phyloP scores from a whole-genome alignment of 2,797 vertebrate genomes.

The Gymnopithys bicolor region DNA sequence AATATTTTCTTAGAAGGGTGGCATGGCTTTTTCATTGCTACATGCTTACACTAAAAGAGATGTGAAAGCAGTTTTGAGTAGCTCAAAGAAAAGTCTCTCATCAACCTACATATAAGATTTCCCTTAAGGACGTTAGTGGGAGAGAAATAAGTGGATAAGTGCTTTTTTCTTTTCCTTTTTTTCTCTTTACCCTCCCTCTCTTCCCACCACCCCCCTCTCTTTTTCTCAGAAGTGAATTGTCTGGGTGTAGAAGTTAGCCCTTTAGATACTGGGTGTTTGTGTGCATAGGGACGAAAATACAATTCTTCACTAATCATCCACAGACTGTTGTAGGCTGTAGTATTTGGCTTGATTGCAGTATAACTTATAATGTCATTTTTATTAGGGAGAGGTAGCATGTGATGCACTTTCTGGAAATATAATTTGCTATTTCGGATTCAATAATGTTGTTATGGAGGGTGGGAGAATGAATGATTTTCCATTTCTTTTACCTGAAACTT shows the following conservation, averaged over 20 bases:
- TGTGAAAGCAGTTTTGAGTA: conserved; percentile 49
- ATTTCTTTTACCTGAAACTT: conserved; percentile 17
- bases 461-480: neutral
- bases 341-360: conserved; percentile 17
- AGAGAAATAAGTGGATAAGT: conserved; percentile 32
- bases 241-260: neutral
- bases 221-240: neutral
- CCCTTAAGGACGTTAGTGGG: neutral
- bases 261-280: neutral
- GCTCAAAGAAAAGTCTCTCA: conserved; percentile 40
- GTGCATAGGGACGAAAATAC: neutral
- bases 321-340: conserved; percentile 20
- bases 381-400: neutral
- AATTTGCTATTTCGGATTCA: conserved; percentile 9
- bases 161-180: neutral
- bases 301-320: neutral
- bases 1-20: conserved; percentile 43
- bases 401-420: conserved; percentile 19
- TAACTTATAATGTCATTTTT: conserved; percentile 41
- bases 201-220: fast-evolving
- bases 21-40: neutral
- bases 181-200: neutral
- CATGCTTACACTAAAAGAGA: conserved; percentile 30
- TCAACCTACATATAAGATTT: conserved; percentile 52
- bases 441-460: neutral